Conservation (phyloP, 2,113 vertebrate species). For the Xiphophorus maculatus region DNA sequence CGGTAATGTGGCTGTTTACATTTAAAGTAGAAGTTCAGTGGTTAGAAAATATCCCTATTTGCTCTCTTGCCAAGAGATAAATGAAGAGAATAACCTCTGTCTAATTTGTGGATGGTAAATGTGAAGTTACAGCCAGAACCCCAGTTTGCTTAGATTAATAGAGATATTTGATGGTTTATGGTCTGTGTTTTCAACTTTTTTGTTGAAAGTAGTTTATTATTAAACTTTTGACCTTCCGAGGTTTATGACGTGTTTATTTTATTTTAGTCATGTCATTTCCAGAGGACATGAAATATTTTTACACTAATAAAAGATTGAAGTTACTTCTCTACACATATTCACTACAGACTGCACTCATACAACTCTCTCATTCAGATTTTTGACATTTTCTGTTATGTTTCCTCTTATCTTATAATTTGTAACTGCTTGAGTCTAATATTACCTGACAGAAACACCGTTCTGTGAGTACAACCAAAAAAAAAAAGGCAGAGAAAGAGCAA, state of each 20-base stretch:
- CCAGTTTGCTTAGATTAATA: not conserved
- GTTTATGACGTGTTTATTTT: not conserved
- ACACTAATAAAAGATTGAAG: constrained; percentile 10
- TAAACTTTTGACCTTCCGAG: not conserved
- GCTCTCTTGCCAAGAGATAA: not conserved
- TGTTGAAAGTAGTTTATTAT: not conserved
- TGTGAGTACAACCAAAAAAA: not conserved
- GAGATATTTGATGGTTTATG: not conserved
- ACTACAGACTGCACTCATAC: not conserved
- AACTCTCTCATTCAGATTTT: not conserved
- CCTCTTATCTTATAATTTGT: not conserved
- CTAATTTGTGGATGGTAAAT: not conserved
- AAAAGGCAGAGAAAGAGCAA: not conserved
- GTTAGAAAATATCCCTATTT: not conserved
- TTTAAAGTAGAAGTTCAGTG: not conserved
- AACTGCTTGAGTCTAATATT: constrained; percentile 2
- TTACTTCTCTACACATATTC: not conserved
- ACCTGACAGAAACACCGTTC: not conserved
- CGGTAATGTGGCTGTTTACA: constrained; percentile 5
- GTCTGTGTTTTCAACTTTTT: not conserved
- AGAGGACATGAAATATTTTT: constrained; percentile 1
- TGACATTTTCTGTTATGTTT: not conserved
- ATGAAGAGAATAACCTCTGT: not conserved
- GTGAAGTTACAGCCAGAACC: not conserved
- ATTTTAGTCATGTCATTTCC: not conserved